Evolutionary conservation across 2,797 vertebrate species (phyloP), one percentile per base, ranked within the genome.

Genomic region (Sciaenops ocellatus): DNA sequence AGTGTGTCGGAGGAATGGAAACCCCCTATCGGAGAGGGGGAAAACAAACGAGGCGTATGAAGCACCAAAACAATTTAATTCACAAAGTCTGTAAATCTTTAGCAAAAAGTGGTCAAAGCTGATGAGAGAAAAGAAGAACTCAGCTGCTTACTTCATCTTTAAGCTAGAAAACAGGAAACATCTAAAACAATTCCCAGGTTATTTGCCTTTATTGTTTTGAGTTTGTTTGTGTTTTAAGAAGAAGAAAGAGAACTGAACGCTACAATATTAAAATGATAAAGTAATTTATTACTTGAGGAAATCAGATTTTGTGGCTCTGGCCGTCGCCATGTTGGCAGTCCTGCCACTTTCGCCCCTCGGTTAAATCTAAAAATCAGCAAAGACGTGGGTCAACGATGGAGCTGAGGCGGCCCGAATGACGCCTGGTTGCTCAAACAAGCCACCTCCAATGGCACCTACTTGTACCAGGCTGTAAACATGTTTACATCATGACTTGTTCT

Each of bases 1-100:
- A 22, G 28, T 12, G 8, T 63, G 6, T 52, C 42, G 11, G 54
- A 69, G 66, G 69, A 55, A 10, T 50, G 56, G 52, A 65, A 78
- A 62, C 16, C 18, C 41, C 60, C 65, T 42, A 11, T 64, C 34
- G 18, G 20, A 8, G 16, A 5, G 24, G 15, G 15, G 2, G 50
- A 30, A 47, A 51, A 15, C 6, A n/a, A 68, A 62, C 10, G 15
- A 46, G 28, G 60, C 30, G 68, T 63, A 52, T 51, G 44, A 72
- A 13, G 22, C 64, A 48, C 34, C 17, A 63, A 41, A 62, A 28
- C 8, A 11, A 5, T 75, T 59, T 47, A 71, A 67, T 56, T 52
- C 57, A 64, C 22, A 69, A 38, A 57, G 41, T 70, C 17, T 17
- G 5, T 38, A 18, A 73, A 47, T 38, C 4, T 59, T n/a, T 51